phyloP scores from a whole-genome alignment of 2,113 vertebrate species.

The Pangasianodon hypophthalmus region DNA sequence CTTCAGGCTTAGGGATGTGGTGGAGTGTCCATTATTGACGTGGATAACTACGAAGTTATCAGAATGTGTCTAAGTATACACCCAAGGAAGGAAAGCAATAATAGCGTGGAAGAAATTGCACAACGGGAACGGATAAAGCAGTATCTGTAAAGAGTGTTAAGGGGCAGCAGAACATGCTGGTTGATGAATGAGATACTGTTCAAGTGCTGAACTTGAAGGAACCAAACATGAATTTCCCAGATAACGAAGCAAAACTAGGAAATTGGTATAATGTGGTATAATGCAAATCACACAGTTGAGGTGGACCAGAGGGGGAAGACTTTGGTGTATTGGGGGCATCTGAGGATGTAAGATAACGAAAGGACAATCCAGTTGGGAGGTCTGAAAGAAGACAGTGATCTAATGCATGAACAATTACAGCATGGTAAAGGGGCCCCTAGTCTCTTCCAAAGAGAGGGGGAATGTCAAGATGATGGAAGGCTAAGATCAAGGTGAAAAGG shows the following conservation, averaged over 20 bases:
- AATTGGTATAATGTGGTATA: neutral
- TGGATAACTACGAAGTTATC: neutral
- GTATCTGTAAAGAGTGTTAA: neutral
- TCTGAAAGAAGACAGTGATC: neutral
- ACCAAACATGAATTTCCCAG: neutral
- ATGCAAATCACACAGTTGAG: neutral
- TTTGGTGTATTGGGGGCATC: neutral
- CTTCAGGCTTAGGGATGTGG: neutral
- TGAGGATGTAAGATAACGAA: neutral
- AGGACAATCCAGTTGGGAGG: neutral
- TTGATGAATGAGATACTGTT: neutral
- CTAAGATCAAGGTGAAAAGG: neutral
- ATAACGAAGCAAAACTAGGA: neutral
- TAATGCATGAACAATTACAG: neutral
- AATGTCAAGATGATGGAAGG: constrained; percentile 12
- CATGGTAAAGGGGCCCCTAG: neutral
- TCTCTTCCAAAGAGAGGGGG: neutral
- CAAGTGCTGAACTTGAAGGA: neutral
- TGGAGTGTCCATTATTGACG: neutral
- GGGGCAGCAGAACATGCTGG: neutral
- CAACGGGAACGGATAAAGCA: neutral
- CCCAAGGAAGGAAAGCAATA: neutral
- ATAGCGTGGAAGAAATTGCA: neutral
- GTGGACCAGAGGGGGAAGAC: neutral
- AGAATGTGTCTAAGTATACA: neutral